Evolutionary conservation across 1,140 invertebrate species (phyloP).

Genomic region (Drosophila dunni): DNA sequence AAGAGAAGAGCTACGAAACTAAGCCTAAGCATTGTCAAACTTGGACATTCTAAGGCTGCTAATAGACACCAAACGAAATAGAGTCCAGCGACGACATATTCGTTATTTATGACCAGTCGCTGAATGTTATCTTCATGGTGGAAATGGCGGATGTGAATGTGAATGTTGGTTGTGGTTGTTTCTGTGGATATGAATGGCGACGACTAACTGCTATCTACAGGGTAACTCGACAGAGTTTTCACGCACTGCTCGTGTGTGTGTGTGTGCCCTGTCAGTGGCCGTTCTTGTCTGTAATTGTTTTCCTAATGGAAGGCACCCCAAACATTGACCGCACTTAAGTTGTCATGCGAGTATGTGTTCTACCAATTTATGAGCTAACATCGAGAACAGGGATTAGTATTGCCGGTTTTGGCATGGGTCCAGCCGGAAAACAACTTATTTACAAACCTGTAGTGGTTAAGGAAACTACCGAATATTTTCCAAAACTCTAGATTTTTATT

Average conservation of each 20-base stretch:
- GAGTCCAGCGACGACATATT: conserved; percentile 72
- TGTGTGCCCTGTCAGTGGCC: conserved; percentile 55
- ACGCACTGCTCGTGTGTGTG: conserved; percentile 43
- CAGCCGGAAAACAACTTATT: background rate
- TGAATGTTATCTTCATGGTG: conserved; percentile 61
- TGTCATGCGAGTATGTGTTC: conserved; percentile 70
- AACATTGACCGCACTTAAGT: conserved; percentile 77
- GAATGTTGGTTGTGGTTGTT: too few relatives aligned
- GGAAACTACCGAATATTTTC: background rate
- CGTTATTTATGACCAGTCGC: conserved; percentile 72
- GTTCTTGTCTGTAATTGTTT: conserved; percentile 72
- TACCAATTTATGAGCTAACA: conserved; percentile 62
- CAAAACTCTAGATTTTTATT: too few relatives aligned
- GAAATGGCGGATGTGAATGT: conserved; percentile 19
- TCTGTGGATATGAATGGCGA: background rate
- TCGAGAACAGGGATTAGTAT: conserved; percentile 5
- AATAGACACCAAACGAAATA: conserved; percentile 64
- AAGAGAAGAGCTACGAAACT: conserved; percentile 40
- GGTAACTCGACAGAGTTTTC: conserved; percentile 15
- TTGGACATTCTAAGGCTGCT: conserved; percentile 64
- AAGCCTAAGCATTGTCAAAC: conserved; percentile 63
- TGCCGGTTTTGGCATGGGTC: too few relatives aligned
- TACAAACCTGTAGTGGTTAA: background rate
- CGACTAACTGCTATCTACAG: conserved; percentile 29
- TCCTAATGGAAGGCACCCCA: conserved; percentile 69